These are phyloP conservation scores for Stichopus chloronotus DNA, from an alignment of 35 echinoderm and acorn worm species.

Conservation along the genomic window DNA sequence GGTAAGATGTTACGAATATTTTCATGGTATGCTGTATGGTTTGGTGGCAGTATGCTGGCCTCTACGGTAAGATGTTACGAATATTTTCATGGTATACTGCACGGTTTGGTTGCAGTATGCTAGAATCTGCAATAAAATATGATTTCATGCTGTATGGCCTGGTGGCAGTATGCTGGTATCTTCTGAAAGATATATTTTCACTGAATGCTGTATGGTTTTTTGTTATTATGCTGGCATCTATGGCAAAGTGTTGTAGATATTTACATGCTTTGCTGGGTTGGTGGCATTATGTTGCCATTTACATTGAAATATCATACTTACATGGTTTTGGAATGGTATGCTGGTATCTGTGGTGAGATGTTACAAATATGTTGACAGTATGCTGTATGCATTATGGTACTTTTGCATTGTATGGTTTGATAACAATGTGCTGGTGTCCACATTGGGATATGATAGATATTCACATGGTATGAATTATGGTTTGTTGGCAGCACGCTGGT, in stretches of 20 bases:
- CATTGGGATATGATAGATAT: too few species aligned
- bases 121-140: constrained; percentile 87
- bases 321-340: constrained; percentile 96
- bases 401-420: constrained; percentile 96
- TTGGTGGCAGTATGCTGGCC: constrained; percentile 98
- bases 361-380: background rate
- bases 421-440: constrained; percentile 95
- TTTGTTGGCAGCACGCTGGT: too few species aligned
- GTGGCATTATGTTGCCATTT: constrained; percentile 94
- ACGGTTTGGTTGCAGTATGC: constrained; percentile 97
- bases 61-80: constrained; percentile 84
- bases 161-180: too few species aligned
- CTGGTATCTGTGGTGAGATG: constrained; percentile 87
- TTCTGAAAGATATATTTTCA: background rate
- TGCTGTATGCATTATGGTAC: too few species aligned
- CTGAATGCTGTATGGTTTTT: constrained; percentile 99
- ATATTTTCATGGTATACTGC: constrained; percentile 64
- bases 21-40: constrained; percentile 84
- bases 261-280: constrained; percentile 90
- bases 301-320: constrained; percentile 72
- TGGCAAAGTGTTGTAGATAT: constrained; percentile 65
- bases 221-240: constrained; percentile 96
- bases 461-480: too few species aligned
- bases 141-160: background rate
- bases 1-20: constrained; percentile 65